These are phyloP conservation scores for Ochropleura leucogaster DNA, from an alignment of 2,888 invertebrate species.

Conservation along the genomic window DNA sequence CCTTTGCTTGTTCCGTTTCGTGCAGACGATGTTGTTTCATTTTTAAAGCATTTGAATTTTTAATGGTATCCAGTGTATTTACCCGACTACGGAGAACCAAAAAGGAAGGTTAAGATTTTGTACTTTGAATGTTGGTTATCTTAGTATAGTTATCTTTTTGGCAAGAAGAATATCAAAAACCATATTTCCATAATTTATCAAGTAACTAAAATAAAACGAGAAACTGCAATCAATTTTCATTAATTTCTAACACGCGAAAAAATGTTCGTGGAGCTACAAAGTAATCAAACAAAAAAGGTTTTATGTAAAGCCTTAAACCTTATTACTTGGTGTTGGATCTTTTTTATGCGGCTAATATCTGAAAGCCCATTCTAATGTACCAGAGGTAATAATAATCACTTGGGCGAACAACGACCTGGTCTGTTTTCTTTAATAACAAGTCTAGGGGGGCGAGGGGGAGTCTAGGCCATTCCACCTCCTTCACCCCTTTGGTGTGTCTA, in stretches of 20 bases:
- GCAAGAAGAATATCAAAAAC: background rate
- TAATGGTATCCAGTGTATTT: constrained; percentile 12
- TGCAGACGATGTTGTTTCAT: constrained; percentile 55
- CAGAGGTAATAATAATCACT: constrained; percentile 40
- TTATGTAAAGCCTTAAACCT: constrained; percentile 28
- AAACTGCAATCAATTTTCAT: background rate
- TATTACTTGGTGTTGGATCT: constrained; percentile 7
- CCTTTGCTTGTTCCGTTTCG: constrained; percentile 65
- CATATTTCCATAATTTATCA: background rate
- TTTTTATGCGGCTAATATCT: constrained; percentile 23
- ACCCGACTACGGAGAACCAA: too few relatives aligned
- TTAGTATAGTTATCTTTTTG: background rate
- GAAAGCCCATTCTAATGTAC: constrained; percentile 33
- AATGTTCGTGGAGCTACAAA: background rate
- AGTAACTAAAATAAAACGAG: background rate
- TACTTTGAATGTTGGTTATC: constrained; percentile 2
- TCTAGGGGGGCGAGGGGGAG: constrained; percentile 7
- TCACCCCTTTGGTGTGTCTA: constrained; percentile 59
- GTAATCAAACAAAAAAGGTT: constrained; percentile 29
- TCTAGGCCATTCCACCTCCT: constrained; percentile 22
- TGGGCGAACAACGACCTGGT: constrained; percentile 56
- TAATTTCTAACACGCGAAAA: background rate
- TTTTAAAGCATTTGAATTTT: constrained; percentile 55
- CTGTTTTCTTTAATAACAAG: constrained; percentile 56
- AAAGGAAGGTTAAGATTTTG: background rate